Evolutionary conservation across 2,888 invertebrate species (phyloP).

Genomic region (Meiosimyza decipiens): DNA sequence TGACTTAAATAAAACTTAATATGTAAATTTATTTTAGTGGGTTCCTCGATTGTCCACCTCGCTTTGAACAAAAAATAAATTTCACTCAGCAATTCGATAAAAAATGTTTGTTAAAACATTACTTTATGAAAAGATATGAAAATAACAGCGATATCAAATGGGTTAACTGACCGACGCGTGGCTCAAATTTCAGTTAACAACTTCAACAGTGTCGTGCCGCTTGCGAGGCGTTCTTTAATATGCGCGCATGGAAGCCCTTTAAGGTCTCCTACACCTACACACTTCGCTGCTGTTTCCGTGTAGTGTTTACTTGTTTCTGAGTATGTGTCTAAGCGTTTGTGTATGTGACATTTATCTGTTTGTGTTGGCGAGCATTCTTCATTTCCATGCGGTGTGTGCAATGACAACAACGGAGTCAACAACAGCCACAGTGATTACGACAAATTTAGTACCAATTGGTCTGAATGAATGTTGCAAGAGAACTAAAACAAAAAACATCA

Average conservation of each 20-base stretch:
- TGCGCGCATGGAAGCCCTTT: slow-evolving; percentile 19
- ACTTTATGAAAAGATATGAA: no score
- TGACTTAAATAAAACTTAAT: no score
- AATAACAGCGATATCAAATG: no score
- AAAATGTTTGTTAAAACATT: no score
- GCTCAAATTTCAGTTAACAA: slow-evolving; percentile 21
- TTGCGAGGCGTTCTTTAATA: neutral
- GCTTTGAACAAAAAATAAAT: no score
- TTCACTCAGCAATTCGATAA: no score
- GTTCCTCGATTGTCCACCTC: no score
- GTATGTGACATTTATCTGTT: neutral
- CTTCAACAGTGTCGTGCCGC: neutral
- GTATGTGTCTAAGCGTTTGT: neutral
- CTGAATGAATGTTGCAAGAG: no score
- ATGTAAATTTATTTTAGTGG: no score
- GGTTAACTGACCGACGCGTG: slow-evolving; percentile 9
- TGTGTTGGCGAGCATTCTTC: neutral
- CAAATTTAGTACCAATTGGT: no score
- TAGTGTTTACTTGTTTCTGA: neutral
- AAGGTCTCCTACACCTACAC: neutral
- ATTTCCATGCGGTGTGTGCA: neutral
- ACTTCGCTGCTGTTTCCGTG: neutral
- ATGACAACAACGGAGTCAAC: neutral
- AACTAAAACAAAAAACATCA: no score
- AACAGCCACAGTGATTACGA: neutral